A percentile compares a stretch with the other conserved stretches of the same genome.
Conservation (phyloP, 2,888 invertebrate species). For the Andrena dorsata region DNA sequence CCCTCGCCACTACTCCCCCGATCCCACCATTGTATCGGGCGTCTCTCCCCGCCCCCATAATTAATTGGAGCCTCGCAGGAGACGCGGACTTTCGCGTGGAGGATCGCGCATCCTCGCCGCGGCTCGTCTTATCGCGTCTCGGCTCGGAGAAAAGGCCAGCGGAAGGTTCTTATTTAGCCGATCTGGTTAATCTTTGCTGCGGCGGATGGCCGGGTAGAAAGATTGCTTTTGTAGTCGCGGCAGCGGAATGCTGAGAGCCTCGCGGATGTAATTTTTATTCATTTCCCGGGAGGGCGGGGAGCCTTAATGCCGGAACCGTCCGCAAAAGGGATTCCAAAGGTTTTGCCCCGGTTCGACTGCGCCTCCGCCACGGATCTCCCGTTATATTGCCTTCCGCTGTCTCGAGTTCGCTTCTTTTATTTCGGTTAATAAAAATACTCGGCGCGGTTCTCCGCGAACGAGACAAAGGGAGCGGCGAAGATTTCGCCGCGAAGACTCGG, state of each 20-base stretch:
- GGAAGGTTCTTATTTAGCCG: constrained; percentile 33
- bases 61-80: constrained; percentile 23
- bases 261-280: constrained; percentile 66
- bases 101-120: background rate
- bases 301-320: constrained; percentile 52
- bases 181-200: constrained; percentile 43
- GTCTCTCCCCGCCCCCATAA: background rate
- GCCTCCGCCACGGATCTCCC: constrained; percentile 40
- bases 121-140: background rate
- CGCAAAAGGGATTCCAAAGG: constrained; percentile 60
- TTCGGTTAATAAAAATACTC: constrained; percentile 34
- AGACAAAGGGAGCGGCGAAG: background rate
- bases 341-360: constrained; percentile 48
- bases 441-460: constrained; percentile 8
- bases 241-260: constrained; percentile 37
- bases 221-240: constrained; percentile 35
- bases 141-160: background rate
- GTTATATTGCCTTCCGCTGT: constrained; percentile 35
- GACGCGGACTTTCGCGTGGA: background rate
- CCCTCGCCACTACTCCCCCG: background rate
- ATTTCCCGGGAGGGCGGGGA: constrained; percentile 49
- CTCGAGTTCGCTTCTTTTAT: constrained; percentile 30
- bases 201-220: constrained; percentile 3
- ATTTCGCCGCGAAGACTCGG: constrained; percentile 4
- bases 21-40: background rate